Evolutionary conservation across 2,888 invertebrate genomes (phyloP), one percentile per base, ranked within the genome.

Genomic region (Xestia rhomboidea): DNA sequence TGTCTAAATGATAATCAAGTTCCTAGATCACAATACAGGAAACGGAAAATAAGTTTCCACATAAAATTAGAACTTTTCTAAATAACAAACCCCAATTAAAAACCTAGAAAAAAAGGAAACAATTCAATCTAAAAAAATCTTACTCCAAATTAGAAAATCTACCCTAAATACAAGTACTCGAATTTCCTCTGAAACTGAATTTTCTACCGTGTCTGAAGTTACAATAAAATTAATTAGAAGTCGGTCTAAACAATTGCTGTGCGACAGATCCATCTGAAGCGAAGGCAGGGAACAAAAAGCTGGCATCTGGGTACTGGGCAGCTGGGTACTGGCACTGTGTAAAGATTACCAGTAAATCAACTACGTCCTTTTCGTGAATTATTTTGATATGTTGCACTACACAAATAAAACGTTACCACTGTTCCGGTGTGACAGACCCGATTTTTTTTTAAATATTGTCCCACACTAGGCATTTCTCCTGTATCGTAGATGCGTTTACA

Each of bases 231-330:
- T 88, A 87, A 88, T 87, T 87, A 86, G 79, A 83, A 87, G 76
- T 71, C 76, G 77, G 75, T 83, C 85, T 87, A 90, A 90, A 91
- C 92, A 92, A 91, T 90, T 89, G 88, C 89, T 71, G 75, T 77
- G 88, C 90, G 91, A 91, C 89, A 90, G 87, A 89, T 91, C 89
- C 85, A 89, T 92, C 89, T 88, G 88, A 81, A 85, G 24, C 57
- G 62, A 44, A 38, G 44, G 51, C n/a, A 24, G 51, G 62, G n/a
- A 13, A 68, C 64, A 54, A 82, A 68, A 79, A 68, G 68, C 76
- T 76, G 85, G 90, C 57, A 11, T 63, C 68, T 82, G 85, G 89
- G 54, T 46, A 74, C 76, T 74, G 62, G 83, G 84, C 90, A 91
- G 89, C 90, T 92, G 91, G 89, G 73, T 51, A 73, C 4, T n/a